Evolutionary conservation across 2,113 vertebrate species (phyloP).

Genomic region (Elgaria multicarinata): DNA sequence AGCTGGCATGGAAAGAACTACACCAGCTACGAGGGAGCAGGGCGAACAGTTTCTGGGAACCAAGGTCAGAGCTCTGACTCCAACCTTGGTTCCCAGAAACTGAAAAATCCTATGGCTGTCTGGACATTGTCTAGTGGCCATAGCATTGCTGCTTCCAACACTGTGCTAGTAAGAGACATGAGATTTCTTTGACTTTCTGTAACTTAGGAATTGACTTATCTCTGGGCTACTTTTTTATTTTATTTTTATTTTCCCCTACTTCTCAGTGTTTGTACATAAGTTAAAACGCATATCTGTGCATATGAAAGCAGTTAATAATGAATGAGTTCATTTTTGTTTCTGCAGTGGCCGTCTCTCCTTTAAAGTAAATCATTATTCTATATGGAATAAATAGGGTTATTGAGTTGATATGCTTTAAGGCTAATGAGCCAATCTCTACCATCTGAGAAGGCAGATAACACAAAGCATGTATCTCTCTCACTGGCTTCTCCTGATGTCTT

Average conservation of each 20-base stretch:
- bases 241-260: background rate
- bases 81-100: no score
- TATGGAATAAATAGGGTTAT: slow-evolving; percentile 78
- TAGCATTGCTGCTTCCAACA: no score
- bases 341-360: slow-evolving; percentile 55
- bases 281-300: background rate
- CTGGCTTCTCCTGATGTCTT: slow-evolving; percentile 76
- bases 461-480: slow-evolving; percentile 73
- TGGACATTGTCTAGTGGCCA: no score
- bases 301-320: slow-evolving; percentile 57
- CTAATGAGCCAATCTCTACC: slow-evolving; percentile 78
- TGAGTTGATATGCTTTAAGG: slow-evolving; percentile 72
- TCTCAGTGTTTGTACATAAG: background rate
- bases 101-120: no score
- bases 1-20: no score
- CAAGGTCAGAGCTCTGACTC: no score
- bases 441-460: slow-evolving; percentile 75
- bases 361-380: slow-evolving; percentile 74
- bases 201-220: slow-evolving; percentile 42
- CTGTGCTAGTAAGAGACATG: slow-evolving; percentile 14
- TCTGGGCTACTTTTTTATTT: slow-evolving; percentile 27
- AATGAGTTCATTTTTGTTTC: slow-evolving; percentile 53
- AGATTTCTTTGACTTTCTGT: slow-evolving; percentile 39
- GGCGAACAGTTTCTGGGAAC: no score
- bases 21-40: no score